phyloP scores from a whole-genome alignment of 2,797 vertebrate genomes.

The Coluber constrictor region DNA sequence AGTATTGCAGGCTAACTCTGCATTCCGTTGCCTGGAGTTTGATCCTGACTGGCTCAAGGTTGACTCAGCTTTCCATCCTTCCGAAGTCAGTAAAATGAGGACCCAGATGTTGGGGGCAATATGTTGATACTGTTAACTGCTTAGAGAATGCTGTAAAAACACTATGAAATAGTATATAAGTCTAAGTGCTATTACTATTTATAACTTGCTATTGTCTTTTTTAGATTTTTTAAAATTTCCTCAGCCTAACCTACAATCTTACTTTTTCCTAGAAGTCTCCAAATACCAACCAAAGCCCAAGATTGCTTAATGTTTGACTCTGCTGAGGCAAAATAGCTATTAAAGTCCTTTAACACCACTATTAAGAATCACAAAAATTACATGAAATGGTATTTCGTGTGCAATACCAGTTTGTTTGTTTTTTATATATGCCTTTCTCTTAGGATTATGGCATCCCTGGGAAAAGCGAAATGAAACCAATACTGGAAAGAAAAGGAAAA shows the following conservation, averaged over 20 bases:
- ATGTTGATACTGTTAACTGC: background rate
- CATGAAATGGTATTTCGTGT: background rate
- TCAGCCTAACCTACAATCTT: background rate
- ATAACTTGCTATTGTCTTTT: background rate
- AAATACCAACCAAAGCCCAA: background rate
- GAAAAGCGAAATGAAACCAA: conserved; percentile 66
- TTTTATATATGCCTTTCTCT: background rate
- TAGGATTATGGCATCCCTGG: conserved; percentile 57
- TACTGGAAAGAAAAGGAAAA: conserved; percentile 56
- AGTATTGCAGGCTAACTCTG: background rate
- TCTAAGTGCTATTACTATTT: background rate
- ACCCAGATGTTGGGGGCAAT: background rate
- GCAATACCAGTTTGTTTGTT: background rate
- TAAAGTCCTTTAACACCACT: background rate
- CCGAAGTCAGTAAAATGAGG: background rate
- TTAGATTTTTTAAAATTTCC: background rate
- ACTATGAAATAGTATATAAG: background rate
- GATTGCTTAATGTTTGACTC: background rate
- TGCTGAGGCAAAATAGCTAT: background rate
- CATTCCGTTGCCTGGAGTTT: background rate
- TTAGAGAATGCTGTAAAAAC: background rate
- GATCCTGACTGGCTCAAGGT: background rate
- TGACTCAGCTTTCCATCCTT: background rate
- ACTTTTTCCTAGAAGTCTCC: background rate
- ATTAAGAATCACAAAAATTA: background rate